Evolutionary conservation across 2,888 invertebrate species (phyloP), one percentile per base, ranked within the genome.

Genomic region (Cryptops parisi): DNA sequence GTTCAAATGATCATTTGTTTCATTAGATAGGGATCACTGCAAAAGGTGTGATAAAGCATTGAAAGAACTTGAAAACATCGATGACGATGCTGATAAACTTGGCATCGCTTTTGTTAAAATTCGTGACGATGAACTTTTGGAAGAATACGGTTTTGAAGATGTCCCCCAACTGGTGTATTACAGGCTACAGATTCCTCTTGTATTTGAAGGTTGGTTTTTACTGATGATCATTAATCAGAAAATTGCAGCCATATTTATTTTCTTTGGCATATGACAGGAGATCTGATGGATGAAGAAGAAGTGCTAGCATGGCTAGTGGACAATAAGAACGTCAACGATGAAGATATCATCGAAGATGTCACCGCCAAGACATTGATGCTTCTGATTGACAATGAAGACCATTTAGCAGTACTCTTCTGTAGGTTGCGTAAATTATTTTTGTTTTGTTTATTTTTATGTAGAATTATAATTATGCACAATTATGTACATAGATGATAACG

Each of bases 31-130:
- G 69, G 85, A 85, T 53, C 87, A 88, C 70, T 90, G 90, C 74
- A 85, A 87, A 68, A 88, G 84, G 72, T 90, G 89, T 69, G 80
- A 86, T 56, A 89, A 86, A 72, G 90, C 87, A 53, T 76, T 90
- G 58, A 82, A 84, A 71, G 89, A 90, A 71, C 70, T 91, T 70
- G 90, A 91, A 71, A 90, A 90, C 72, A 90, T 91, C 67, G 90
- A 90, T 67, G 89, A 91, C 65, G 90, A 91, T 70, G 90, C 90
- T 33, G 90, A 90, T 71, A 88, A 90, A 69, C 76, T 91, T 59
- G 90, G 88, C 58, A 90, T 91, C 65, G 90, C 89, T 61, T 90
- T 91, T 70, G 90, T 91, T 58, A 91, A 91, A 73, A 90, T 91
- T 66, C 84, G 88, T 65, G 91, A 91, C 67, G 86, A 89, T 70